Evolutionary conservation across 2,797 vertebrate genomes (phyloP).

Genomic region (Sebastes baramenuke): DNA sequence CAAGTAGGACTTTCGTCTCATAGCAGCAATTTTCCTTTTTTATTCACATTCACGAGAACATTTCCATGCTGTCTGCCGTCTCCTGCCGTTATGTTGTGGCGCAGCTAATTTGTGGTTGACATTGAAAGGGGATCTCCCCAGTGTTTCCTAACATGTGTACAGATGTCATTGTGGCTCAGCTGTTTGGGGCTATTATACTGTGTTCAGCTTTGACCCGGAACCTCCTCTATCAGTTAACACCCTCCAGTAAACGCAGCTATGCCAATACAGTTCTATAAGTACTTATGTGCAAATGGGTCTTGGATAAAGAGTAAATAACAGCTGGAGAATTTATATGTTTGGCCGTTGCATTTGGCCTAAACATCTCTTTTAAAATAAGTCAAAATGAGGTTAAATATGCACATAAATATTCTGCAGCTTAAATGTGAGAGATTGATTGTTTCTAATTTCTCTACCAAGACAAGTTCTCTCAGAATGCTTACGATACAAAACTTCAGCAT

Average conservation of each 20-base stretch:
- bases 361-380: neutral
- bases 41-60: neutral
- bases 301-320: neutral
- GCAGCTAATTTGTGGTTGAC: conserved; percentile 8
- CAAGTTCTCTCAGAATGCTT: neutral
- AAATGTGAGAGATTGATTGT: neutral
- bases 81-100: neutral
- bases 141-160: neutral
- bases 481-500: neutral
- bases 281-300: neutral
- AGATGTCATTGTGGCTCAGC: neutral
- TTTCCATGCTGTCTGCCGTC: neutral
- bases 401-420: neutral
- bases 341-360: neutral
- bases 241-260: neutral
- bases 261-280: neutral
- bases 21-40: neutral
- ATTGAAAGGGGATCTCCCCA: neutral
- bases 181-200: neutral
- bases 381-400: neutral
- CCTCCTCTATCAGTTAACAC: neutral
- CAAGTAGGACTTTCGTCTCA: conserved; percentile 14
- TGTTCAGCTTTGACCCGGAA: neutral
- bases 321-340: neutral
- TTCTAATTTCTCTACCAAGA: neutral